Base-by-base conservation (phyloP, 1,140 invertebrate species). In the Tigriopus japonicus region DNA sequence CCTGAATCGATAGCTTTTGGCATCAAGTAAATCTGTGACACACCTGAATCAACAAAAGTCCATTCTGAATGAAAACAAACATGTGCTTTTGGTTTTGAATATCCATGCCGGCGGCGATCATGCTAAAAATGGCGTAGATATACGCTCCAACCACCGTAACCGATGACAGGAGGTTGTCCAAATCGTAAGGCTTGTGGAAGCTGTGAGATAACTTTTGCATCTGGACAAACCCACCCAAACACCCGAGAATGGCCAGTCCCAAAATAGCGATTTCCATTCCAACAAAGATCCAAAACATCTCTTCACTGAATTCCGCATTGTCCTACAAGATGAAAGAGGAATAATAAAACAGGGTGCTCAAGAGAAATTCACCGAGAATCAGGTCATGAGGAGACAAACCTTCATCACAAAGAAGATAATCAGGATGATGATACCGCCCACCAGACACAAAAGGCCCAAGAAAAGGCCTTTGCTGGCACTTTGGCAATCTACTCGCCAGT, bases 381-480 rank as follows among this genome's bases (percentile, higher is more conserved):
- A 35, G 28, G 28, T 5, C 28, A 9, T 9, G 9, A 35, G 28
- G 9, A 9, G 28, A 35, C 45, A 49, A 17, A 49, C 76, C 51
- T 77, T 76, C 41, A 80, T 77, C 6, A 81, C 78, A 35, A 80
- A 73, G 66, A 80, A 81, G 15, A 81, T 78, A n/a, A 81, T 74
- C 10, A 80, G 73, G 6, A 80, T 75, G 1, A 81, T 77, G 23
- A 81, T 77, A 0, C 77, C 76, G 3, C 75, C 73, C 0, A 80
- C 78, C 62, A 81, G 73, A 52, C 77, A 76, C 0, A 81, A 69
- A 1, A 81, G 71, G 0, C 80, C 80, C 0, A 81, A 67, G 62
- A 81, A 80, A 1, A 81, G 69, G 2, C 80, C 80, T 65, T 79
- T 79, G 66, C 75, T 77, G 7, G 77, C 75, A 1, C 74, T 73